These are phyloP conservation scores for Nomada ruficornis DNA, from an alignment of 2,888 invertebrate species.

Conservation along the genomic window DNA sequence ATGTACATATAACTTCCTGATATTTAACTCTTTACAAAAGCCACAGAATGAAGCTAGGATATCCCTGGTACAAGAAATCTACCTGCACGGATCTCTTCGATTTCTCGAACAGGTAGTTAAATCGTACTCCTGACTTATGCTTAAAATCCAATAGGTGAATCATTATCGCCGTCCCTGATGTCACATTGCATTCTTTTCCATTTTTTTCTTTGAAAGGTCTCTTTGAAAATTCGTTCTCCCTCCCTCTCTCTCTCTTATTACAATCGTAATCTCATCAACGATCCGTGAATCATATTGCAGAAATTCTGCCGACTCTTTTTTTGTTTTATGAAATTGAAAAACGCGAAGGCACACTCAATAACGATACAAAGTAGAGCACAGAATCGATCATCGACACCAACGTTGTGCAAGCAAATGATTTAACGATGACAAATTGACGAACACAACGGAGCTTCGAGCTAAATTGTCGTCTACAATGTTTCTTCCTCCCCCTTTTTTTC, in stretches of 20 bases:
- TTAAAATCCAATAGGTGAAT: conserved; percentile 29
- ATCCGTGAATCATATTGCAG: neutral
- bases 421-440: neutral
- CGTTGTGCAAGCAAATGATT: neutral
- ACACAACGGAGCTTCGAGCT: neutral
- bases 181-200: conserved; percentile 12
- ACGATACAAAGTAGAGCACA: neutral
- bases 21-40: conserved; percentile 12
- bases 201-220: conserved; percentile 14
- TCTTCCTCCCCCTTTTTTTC: neutral
- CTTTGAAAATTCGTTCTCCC: conserved; percentile 4
- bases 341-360: neutral
- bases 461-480: neutral
- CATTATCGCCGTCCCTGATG: conserved; percentile 26
- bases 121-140: conserved; percentile 3
- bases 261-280: conserved; percentile 3
- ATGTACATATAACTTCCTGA: conserved; percentile 5
- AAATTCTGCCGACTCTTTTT: neutral
- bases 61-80: conserved; percentile 19
- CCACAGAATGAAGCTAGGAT: conserved; percentile 17
- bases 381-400: neutral
- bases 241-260: conserved; percentile 2
- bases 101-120: conserved; percentile 1
- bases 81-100: conserved; percentile 5
- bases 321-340: neutral